Conservation (phyloP, 2,113 vertebrate species). For the Cyanocitta stelleri region DNA sequence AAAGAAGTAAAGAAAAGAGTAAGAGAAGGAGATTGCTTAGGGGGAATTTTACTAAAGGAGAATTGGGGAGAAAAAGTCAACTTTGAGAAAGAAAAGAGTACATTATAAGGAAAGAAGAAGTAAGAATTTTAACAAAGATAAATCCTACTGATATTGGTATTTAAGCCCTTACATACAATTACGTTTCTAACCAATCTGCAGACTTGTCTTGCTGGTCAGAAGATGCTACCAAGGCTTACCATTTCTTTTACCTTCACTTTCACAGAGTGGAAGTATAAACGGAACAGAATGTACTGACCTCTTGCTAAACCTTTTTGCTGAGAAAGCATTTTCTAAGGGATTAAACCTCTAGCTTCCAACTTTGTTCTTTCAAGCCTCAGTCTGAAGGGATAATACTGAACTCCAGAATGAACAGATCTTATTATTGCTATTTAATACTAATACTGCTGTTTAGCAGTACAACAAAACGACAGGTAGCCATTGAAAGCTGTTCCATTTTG, state of each 20-base stretch:
- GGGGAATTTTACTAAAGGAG: neutral
- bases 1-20: neutral
- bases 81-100: neutral
- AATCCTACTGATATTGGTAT: neutral
- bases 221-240: neutral
- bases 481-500: neutral
- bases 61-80: fast-evolving
- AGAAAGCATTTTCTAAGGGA: neutral
- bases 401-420: neutral
- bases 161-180: neutral
- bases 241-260: neutral
- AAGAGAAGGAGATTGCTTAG: neutral
- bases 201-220: neutral
- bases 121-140: neutral
- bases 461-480: neutral
- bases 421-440: neutral
- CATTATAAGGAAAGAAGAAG: neutral
- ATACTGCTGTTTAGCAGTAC: neutral
- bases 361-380: neutral
- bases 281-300: neutral
- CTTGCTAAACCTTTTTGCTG: neutral
- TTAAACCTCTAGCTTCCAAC: neutral
- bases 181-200: neutral
- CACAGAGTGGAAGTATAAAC: neutral
- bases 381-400: neutral